Evolutionary conservation across 1,140 invertebrate genomes (phyloP).

Genomic region (Solenopsis fugax): DNA sequence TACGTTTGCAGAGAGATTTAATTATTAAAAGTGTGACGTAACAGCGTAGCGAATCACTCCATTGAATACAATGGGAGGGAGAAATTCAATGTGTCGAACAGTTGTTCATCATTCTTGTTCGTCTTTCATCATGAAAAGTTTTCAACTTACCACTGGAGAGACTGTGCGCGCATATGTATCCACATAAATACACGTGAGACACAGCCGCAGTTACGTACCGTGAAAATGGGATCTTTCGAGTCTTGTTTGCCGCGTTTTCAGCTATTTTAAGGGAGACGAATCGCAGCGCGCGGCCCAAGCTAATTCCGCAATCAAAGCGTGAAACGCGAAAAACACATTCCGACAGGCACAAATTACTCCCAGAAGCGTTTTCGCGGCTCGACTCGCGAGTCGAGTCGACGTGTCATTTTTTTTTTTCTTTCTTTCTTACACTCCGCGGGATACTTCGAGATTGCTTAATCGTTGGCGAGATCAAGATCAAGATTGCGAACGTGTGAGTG

Average conservation of each 20-base stretch:
- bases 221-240: slow-evolving; percentile 20
- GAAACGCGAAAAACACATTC: neutral
- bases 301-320: slow-evolving; percentile 25
- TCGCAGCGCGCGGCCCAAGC: slow-evolving; percentile 8
- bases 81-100: neutral
- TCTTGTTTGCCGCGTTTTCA: slow-evolving; percentile 48
- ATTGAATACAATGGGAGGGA: neutral
- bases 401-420: neutral
- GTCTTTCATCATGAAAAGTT: neutral
- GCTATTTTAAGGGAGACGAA: slow-evolving; percentile 53
- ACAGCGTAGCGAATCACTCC: neutral
- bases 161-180: no score
- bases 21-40: neutral
- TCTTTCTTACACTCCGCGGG: neutral
- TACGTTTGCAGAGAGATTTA: neutral
- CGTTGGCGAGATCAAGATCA: neutral
- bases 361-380: neutral
- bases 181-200: neutral
- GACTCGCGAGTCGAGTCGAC: neutral
- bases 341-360: slow-evolving; percentile 36
- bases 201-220: slow-evolving; percentile 24
- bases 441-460: slow-evolving; percentile 1
- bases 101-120: slow-evolving; percentile 28
- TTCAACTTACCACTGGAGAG: neutral
- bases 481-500: neutral